phyloP scores from a whole-genome alignment of 2,113 vertebrate genomes.

The Suncus etruscus region DNA sequence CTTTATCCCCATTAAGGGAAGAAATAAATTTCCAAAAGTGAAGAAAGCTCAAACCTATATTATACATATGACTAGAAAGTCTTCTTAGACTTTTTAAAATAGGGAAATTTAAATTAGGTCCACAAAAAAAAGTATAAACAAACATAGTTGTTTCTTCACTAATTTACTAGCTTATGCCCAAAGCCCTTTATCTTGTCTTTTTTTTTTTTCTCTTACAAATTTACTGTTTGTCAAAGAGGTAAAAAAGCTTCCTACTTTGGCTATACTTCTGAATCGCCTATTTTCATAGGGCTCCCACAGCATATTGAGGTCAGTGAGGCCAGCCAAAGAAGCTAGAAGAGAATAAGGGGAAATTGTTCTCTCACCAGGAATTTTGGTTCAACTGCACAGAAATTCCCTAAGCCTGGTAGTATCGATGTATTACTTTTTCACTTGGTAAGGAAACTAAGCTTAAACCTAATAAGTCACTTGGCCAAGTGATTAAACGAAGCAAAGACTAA shows the following conservation, averaged over 20 bases:
- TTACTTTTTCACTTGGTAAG: background rate
- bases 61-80: background rate
- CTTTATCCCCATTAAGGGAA: background rate
- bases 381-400: background rate
- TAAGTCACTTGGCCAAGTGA: background rate
- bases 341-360: background rate
- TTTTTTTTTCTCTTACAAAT: background rate
- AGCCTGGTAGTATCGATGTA: background rate
- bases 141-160: background rate
- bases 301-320: background rate
- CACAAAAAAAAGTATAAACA: background rate
- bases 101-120: background rate
- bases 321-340: background rate
- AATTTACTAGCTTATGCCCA: background rate
- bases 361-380: background rate
- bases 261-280: background rate
- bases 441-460: background rate
- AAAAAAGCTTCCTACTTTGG: background rate
- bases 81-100: background rate
- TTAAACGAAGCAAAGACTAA: background rate
- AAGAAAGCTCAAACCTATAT: background rate
- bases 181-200: background rate
- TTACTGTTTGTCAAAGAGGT: background rate
- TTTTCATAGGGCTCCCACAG: background rate
- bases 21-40: background rate